phyloP scores from a whole-genome alignment of 2,797 vertebrate species.

The Prunella strophiata region DNA sequence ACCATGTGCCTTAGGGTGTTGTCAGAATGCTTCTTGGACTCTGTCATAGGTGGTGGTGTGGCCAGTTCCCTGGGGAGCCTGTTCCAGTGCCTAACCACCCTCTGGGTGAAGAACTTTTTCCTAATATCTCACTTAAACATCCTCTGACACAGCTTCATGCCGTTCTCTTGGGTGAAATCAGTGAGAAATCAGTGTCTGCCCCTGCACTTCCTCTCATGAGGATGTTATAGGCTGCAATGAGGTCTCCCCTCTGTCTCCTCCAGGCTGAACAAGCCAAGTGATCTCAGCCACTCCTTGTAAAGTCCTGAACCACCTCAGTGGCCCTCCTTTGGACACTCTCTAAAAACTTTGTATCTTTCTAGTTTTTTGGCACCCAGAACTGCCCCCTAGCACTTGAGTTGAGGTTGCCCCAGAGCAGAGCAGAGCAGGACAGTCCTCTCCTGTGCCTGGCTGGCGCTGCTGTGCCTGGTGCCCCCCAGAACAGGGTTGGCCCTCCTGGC shows the following conservation, averaged over 20 bases:
- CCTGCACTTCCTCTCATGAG: background rate
- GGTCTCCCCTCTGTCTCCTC: background rate
- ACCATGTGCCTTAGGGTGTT: background rate
- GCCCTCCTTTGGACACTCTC: too few relatives aligned
- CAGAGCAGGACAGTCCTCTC: background rate
- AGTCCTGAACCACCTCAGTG: background rate
- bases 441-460: fast-evolving
- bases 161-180: background rate
- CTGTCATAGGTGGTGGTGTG: background rate
- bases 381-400: fast-evolving
- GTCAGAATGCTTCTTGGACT: background rate
- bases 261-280: background rate
- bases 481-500: fast-evolving
- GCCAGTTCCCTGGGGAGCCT: background rate
- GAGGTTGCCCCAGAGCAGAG: fast-evolving
- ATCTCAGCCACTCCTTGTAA: background rate
- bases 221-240: background rate
- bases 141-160: background rate
- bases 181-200: too few relatives aligned
- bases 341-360: background rate
- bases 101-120: background rate
- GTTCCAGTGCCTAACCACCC: background rate
- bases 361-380: background rate
- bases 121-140: background rate
- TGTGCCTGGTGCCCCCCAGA: background rate